phyloP scores from a whole-genome alignment of 2,888 invertebrate species.

The Drosophila multiciliata region DNA sequence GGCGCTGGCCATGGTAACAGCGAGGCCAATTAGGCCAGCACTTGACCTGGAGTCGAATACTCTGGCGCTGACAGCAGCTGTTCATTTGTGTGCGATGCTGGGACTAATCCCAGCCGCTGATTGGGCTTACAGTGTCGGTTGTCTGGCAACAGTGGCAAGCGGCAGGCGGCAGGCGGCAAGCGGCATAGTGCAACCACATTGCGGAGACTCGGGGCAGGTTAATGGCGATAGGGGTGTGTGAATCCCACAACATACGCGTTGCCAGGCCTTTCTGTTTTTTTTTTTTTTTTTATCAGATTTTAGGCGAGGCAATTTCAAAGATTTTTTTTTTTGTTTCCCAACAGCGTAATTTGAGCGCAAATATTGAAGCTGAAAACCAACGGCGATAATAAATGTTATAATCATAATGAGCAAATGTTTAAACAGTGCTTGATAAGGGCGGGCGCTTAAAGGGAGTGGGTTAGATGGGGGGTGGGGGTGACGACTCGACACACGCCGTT shows the following conservation, averaged over 20 bases:
- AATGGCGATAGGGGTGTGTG: slow-evolving; percentile 12
- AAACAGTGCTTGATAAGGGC: slow-evolving; percentile 21
- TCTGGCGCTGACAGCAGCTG: slow-evolving; percentile 52
- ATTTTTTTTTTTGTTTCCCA: slow-evolving; percentile 58
- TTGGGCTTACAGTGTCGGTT: slow-evolving; percentile 35
- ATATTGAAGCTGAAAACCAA: slow-evolving; percentile 71
- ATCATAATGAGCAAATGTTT: slow-evolving; percentile 81
- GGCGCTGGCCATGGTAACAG: slow-evolving; percentile 30
- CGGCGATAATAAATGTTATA: slow-evolving; percentile 70
- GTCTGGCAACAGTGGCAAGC: slow-evolving; percentile 35
- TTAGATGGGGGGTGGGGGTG: neutral
- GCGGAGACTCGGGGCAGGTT: neutral
- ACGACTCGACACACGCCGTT: slow-evolving; percentile 8
- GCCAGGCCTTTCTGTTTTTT: neutral
- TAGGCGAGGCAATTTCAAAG: slow-evolving; percentile 18
- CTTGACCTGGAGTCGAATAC: slow-evolving; percentile 11
- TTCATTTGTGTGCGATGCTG: slow-evolving; percentile 29
- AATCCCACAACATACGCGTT: slow-evolving; percentile 1
- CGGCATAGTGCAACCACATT: slow-evolving; percentile 22
- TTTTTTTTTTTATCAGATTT: slow-evolving; percentile 19
- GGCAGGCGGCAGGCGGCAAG: neutral
- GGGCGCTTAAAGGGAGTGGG: neutral
- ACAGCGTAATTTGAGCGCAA: slow-evolving; percentile 71
- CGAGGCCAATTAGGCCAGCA: slow-evolving; percentile 41
- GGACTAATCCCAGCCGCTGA: slow-evolving; percentile 56